Conservation (phyloP, 2,113 vertebrate genomes). For the Strix aluco region DNA sequence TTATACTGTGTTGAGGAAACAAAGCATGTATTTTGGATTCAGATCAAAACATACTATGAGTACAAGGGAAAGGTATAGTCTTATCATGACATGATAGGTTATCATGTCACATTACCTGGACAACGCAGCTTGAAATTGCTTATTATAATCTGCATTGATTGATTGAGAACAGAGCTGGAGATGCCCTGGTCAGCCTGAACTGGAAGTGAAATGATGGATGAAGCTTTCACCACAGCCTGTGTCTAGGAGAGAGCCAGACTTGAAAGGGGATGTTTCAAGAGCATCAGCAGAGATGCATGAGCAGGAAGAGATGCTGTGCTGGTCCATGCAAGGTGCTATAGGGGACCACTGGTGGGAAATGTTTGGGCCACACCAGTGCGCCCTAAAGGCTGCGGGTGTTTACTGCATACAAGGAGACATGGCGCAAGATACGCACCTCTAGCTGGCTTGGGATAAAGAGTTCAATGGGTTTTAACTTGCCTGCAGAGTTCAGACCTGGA, state of each 20-base stretch:
- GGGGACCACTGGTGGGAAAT: not conserved
- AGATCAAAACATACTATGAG: not conserved
- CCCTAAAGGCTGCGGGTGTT: not conserved
- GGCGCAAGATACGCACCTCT: accelerated
- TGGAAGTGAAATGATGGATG: not conserved
- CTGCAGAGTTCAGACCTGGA: not conserved
- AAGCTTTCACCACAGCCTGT: not conserved
- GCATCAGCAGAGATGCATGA: not conserved
- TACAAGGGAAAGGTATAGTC: not conserved
- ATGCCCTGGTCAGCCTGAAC: not conserved
- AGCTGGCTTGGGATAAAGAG: not conserved
- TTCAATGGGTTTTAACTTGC: not conserved
- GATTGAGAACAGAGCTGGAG: not conserved
- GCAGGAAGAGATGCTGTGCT: not conserved
- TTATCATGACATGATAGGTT: not conserved
- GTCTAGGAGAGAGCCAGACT: not conserved
- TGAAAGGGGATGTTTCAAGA: not conserved
- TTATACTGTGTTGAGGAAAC: not conserved
- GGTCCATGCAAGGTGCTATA: not conserved
- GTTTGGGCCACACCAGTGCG: accelerated
- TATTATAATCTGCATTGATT: not conserved
- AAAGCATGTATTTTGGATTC: not conserved
- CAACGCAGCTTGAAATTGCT: not conserved
- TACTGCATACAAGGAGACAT: accelerated
- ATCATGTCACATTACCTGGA: not conserved